These are phyloP conservation scores for Microctonus hyperodae DNA, from an alignment of 2,888 invertebrate genomes.

Conservation along the genomic window DNA sequence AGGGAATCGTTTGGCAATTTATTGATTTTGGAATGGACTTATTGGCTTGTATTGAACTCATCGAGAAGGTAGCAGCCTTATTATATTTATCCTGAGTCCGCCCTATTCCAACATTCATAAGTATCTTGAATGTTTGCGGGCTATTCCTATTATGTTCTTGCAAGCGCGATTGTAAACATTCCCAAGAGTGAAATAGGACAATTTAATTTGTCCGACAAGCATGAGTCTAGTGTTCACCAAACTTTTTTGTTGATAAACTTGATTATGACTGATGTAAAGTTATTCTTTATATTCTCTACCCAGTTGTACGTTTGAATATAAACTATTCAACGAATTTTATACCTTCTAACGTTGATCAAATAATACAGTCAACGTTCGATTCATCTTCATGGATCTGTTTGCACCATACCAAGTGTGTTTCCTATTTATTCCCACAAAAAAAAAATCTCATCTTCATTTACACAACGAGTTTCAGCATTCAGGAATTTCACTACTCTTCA, in stretches of 20 bases:
- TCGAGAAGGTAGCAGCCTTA: constrained; percentile 85
- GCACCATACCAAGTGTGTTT: constrained; percentile 2
- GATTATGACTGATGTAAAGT: background rate
- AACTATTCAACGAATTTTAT: background rate
- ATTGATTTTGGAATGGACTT: constrained; percentile 99
- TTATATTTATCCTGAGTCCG: background rate
- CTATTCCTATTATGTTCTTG: background rate
- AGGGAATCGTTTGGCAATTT: constrained; percentile 98
- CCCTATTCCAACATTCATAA: background rate
- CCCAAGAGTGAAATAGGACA: background rate
- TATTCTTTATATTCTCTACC: background rate
- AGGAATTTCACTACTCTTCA: background rate
- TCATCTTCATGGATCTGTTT: background rate
- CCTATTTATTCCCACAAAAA: background rate
- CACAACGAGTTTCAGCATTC: background rate
- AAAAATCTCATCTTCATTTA: background rate
- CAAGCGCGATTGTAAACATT: background rate
- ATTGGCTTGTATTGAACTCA: constrained; percentile 97
- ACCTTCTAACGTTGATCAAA: background rate
- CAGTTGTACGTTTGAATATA: background rate
- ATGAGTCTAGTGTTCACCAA: background rate
- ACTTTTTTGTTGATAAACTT: background rate
- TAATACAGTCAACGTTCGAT: constrained; percentile 2
- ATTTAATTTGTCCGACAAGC: background rate
- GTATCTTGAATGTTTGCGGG: background rate